Evolutionary conservation across 2,797 vertebrate species (phyloP).

Genomic region (Poeciliopsis presidionis): DNA sequence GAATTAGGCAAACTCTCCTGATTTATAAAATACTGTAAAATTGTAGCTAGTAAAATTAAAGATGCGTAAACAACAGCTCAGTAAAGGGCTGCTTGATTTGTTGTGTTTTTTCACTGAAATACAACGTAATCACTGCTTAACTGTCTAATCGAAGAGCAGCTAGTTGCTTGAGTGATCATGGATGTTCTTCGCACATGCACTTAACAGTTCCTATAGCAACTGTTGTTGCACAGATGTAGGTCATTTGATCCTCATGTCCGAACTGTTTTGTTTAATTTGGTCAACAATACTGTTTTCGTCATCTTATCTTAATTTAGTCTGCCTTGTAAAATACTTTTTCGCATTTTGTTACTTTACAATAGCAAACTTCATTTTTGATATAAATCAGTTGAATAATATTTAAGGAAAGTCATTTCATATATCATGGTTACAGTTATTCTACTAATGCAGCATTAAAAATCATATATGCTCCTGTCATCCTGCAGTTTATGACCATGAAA

Average conservation of each 20-base stretch:
- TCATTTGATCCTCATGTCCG: not conserved
- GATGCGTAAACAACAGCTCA: not conserved
- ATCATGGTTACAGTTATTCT: constrained; percentile 3
- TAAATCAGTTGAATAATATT: not conserved
- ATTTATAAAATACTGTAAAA: not conserved
- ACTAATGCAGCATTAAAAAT: not conserved
- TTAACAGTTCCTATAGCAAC: constrained; percentile 47
- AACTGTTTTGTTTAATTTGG: not conserved
- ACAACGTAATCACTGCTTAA: constrained; percentile 21
- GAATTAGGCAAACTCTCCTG: not conserved
- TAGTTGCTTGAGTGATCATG: constrained; percentile 24
- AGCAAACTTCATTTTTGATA: not conserved
- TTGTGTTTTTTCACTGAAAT: constrained; percentile 27
- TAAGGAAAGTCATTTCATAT: not conserved
- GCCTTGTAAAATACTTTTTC: not conserved
- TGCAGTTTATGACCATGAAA: constrained; percentile 22
- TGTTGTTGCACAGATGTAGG: constrained; percentile 8
- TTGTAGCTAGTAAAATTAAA: constrained; percentile 6
- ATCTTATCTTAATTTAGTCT: not conserved
- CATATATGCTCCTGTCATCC: not conserved
- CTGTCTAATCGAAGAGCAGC: constrained; percentile 25
- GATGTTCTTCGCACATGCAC: constrained; percentile 19
- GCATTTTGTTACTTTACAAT: not conserved
- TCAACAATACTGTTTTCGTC: not conserved
- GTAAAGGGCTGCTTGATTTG: constrained; percentile 23